These are phyloP conservation scores for Oasisia sp. DNA, from an alignment of 2,888 invertebrate genomes.

Conservation along the genomic window DNA sequence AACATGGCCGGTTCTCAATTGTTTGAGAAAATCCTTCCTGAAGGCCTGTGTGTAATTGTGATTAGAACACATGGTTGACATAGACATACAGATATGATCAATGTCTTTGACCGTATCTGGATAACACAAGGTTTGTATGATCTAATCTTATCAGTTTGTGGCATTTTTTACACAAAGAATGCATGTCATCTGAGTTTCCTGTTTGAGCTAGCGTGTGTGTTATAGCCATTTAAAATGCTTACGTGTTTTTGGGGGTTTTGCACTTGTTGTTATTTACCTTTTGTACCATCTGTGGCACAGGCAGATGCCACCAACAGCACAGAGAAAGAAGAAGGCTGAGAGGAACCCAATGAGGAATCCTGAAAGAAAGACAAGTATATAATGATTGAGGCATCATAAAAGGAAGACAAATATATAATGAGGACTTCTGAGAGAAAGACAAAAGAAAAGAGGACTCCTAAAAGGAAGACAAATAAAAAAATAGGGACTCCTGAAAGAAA, in stretches of 20 bases:
- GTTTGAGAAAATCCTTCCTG: not conserved
- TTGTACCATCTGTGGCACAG: not conserved
- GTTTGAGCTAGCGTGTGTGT: not conserved
- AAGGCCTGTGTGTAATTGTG: not conserved
- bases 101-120: not conserved
- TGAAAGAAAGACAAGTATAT: not conserved
- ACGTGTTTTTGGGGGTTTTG: not conserved
- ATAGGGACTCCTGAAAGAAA: too few species aligned
- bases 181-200: not conserved
- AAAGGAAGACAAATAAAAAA: too few species aligned
- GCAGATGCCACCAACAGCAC: not conserved
- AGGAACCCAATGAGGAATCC: not conserved
- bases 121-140: not conserved
- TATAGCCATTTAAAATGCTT: not conserved
- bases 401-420: too few species aligned
- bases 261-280: not conserved
- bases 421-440: too few species aligned
- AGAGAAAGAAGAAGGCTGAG: not conserved
- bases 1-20: not conserved
- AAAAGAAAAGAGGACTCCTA: not conserved
- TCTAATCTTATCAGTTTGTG: not conserved
- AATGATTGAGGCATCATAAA: too few species aligned
- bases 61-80: not conserved
- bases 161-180: not conserved
- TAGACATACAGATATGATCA: not conserved